Evolutionary conservation across 2,888 invertebrate species (phyloP).

Genomic region (Thymelicus sylvestris): DNA sequence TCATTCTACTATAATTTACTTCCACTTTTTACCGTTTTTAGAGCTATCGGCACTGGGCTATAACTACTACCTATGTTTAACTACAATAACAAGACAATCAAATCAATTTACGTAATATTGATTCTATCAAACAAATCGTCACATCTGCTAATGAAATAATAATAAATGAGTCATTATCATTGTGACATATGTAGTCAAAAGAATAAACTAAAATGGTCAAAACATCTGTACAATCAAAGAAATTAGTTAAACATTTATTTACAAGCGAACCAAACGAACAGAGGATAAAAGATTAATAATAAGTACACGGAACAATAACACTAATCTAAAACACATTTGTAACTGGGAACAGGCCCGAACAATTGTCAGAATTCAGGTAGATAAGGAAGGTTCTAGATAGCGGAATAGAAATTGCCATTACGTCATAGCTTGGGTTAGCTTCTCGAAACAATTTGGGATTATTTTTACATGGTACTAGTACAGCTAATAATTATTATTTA

Average conservation of each 20-base stretch:
- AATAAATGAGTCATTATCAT: not conserved
- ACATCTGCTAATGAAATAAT: not conserved
- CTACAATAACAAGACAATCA: not conserved
- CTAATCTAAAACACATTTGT: constrained; percentile 37
- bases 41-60: too few species aligned
- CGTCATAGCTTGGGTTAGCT: constrained; percentile 42
- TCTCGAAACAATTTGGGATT: not conserved
- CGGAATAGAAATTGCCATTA: constrained; percentile 45
- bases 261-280: constrained; percentile 8
- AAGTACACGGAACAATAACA: constrained; percentile 25
- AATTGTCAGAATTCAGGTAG: constrained; percentile 46
- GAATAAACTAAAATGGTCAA: constrained; percentile 6
- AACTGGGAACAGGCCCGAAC: constrained; percentile 43
- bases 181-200: not conserved
- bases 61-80: not conserved
- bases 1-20: too few species aligned
- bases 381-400: constrained; percentile 30
- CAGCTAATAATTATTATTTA: too few species aligned
- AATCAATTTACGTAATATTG: not conserved
- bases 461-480: too few species aligned
- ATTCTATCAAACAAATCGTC: not conserved
- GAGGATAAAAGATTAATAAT: constrained; percentile 26
- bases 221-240: constrained; percentile 8
- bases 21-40: too few species aligned
- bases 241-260: constrained; percentile 1